Evolutionary conservation across 2,797 vertebrate genomes (phyloP).

Genomic region (Semotilus atromaculatus): DNA sequence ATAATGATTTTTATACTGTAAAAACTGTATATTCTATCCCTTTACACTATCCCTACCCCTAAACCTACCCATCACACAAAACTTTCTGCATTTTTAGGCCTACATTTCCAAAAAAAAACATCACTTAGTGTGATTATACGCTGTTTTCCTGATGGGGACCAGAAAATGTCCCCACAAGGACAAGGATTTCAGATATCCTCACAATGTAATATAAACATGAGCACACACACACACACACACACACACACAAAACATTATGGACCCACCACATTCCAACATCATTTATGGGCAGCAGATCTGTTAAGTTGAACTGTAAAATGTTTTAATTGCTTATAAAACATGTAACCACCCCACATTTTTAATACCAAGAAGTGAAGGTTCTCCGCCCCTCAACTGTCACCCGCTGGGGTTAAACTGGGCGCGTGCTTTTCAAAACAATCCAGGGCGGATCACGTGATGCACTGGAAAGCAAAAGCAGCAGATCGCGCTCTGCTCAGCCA

Average conservation of each 20-base stretch:
- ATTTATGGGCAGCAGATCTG: background rate
- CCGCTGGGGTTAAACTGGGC: conserved; percentile 7
- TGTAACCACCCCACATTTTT: background rate
- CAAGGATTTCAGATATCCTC: too few relatives aligned
- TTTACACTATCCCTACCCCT: too few relatives aligned
- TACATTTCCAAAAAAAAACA: too few relatives aligned
- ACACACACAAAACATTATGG: background rate
- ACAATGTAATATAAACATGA: too few relatives aligned
- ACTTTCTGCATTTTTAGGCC: too few relatives aligned
- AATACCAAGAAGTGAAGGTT: background rate
- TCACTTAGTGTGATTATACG: too few relatives aligned
- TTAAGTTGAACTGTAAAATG: background rate
- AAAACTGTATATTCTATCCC: too few relatives aligned
- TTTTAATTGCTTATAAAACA: background rate
- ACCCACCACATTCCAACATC: background rate
- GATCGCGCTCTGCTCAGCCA: background rate
- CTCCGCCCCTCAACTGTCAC: conserved; percentile 32
- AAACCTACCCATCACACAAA: too few relatives aligned
- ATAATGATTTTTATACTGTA: too few relatives aligned
- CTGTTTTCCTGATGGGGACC: too few relatives aligned
- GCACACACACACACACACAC: background rate
- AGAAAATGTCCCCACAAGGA: too few relatives aligned
- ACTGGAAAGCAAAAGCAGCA: conserved; percentile 12
- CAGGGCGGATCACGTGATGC: conserved; percentile 57
- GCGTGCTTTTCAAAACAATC: conserved; percentile 51